phyloP scores from a whole-genome alignment of 2,113 vertebrate species.

The Thinocorus orbignyianus region DNA sequence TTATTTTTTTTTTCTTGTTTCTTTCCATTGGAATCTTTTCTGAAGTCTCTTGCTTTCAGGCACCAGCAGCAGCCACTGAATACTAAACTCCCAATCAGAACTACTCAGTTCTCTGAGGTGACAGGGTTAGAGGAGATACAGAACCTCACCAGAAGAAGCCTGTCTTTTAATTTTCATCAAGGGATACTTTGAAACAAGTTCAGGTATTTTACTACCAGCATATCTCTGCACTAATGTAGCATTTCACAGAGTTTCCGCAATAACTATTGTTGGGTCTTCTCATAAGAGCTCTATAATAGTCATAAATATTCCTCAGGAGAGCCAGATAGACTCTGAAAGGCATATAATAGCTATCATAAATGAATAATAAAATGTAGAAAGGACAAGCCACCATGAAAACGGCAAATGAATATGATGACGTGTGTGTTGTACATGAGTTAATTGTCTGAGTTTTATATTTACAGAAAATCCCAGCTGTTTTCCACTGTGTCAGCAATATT shows the following conservation, averaged over 20 bases:
- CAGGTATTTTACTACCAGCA: constrained; percentile 75
- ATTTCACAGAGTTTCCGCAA: constrained; percentile 77
- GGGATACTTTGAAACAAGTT: constrained; percentile 74
- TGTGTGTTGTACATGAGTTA: constrained; percentile 71
- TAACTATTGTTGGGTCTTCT: constrained; percentile 80
- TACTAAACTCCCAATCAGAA: constrained; percentile 51
- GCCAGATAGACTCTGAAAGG: constrained; percentile 78
- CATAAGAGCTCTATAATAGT: constrained; percentile 80
- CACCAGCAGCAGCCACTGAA: constrained; percentile 22
- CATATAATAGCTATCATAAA: constrained; percentile 83
- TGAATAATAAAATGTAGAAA: constrained; percentile 84
- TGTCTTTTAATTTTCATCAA: constrained; percentile 74
- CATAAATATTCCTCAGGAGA: constrained; percentile 83
- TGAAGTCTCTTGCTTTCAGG: constrained; percentile 34
- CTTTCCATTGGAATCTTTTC: constrained; percentile 25
- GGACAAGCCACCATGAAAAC: constrained; percentile 81
- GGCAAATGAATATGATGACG: constrained; percentile 78
- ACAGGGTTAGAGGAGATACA: constrained; percentile 28
- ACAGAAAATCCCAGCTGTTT: constrained; percentile 72
- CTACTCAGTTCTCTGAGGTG: constrained; percentile 57
- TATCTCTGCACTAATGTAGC: constrained; percentile 73
- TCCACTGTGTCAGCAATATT: constrained; percentile 59
- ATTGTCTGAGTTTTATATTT: constrained; percentile 77
- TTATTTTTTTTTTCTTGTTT: background rate
- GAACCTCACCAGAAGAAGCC: constrained; percentile 53